phyloP scores from a whole-genome alignment of 2,797 vertebrate genomes.

The Neomorphus geoffroyi region DNA sequence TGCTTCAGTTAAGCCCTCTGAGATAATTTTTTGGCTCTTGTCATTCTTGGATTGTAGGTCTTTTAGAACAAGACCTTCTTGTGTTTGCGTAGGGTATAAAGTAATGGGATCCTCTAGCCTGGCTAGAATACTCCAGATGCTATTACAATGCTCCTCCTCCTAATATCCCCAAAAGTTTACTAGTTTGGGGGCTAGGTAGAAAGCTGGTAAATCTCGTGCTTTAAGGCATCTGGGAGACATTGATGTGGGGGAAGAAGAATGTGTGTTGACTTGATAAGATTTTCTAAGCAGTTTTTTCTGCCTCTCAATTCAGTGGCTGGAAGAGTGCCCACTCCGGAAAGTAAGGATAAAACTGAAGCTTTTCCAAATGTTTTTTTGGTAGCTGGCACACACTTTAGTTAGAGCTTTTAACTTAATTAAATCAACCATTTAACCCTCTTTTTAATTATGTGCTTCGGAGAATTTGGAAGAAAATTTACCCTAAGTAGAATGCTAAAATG shows the following conservation, averaged over 20 bases:
- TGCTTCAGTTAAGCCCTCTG: background rate
- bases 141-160: background rate
- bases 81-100: background rate
- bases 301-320: constrained; percentile 14
- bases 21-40: background rate
- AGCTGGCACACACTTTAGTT: constrained; percentile 13
- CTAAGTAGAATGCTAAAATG: constrained; percentile 14
- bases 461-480: constrained; percentile 43
- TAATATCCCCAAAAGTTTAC: background rate
- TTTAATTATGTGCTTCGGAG: constrained; percentile 50
- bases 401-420: constrained; percentile 59
- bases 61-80: background rate
- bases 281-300: constrained; percentile 26
- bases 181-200: background rate
- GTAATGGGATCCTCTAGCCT: background rate
- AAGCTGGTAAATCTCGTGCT: background rate
- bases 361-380: constrained; percentile 31
- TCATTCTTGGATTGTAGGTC: background rate
- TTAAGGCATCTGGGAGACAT: constrained; percentile 9
- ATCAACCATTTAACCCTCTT: constrained; percentile 37
- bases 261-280: background rate
- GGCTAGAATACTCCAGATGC: background rate
- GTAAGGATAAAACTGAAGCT: constrained; percentile 29
- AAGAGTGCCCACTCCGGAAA: constrained; percentile 33
- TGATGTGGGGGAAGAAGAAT: constrained; percentile 16